Base-by-base conservation (phyloP, 2,888 invertebrate genomes). In the Ramazzottius varieornatus region DNA sequence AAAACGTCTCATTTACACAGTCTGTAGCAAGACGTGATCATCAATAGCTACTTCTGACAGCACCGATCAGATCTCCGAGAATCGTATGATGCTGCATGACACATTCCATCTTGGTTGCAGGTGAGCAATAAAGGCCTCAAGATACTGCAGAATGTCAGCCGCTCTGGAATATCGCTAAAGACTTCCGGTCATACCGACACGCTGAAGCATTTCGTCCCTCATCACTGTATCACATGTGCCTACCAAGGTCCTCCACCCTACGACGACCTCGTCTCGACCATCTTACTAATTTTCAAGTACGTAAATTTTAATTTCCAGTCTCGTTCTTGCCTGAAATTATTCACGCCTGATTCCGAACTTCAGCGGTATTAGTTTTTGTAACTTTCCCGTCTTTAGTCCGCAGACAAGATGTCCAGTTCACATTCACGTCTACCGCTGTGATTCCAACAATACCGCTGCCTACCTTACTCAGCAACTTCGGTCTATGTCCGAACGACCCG, bases 341-440 rank as follows among this genome's bases (percentile, higher is more conserved):
- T n/a, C n/a, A n/a, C n/a, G n/a, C n/a, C n/a, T n/a, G n/a, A n/a
- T n/a, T n/a, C n/a, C n/a, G n/a, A n/a, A n/a, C n/a, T n/a, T n/a
- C n/a, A n/a, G n/a, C n/a, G 20, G 20, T 40, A 16, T 54, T 54
- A 4, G 13, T 29, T 54, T 24, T 16, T n/a, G 20, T n/a, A 54
- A 13, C 4, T 54, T 24, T 29, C n/a, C 24, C 24, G 29, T 54
- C 29, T 54, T 16, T 54, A 54, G 54, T 78, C 92, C 93, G 0
- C 84, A 88, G 66, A 92, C 92, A 8, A 86, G 88, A 70, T 89
- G 90, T 74, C 92, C 92, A 0, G 84, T 94, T 33, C 93, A 94
- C 74, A 90, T 92, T 1, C 94, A 96, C 75, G 92, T 90, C 65
- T 94, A 83, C 74, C 83, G 92, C 78, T 92, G 89, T 75, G 94